Evolutionary conservation across 1,140 invertebrate species (phyloP).

Genomic region (Tribolium madens): DNA sequence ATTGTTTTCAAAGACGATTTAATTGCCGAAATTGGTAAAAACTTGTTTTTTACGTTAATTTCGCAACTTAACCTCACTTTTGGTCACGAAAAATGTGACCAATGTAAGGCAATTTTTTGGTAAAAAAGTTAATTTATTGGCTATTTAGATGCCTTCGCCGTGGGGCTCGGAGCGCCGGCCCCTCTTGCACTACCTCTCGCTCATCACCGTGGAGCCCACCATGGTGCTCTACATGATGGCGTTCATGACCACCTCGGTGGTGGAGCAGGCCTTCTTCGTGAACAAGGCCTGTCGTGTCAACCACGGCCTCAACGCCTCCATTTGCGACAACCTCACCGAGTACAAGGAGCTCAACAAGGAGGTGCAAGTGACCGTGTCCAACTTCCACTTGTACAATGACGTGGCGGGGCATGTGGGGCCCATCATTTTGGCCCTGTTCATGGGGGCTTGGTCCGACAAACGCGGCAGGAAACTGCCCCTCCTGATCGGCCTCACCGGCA

Average conservation of each 20-base stretch:
- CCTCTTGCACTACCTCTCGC: constrained; percentile 52
- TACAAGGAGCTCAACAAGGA: constrained; percentile 71
- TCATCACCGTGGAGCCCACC: constrained; percentile 78
- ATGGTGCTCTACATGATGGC: constrained; percentile 87
- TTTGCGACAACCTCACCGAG: constrained; percentile 73
- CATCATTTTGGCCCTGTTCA: constrained; percentile 79
- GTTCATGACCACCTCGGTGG: constrained; percentile 80
- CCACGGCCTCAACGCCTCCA: constrained; percentile 73
- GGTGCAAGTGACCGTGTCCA: constrained; percentile 79
- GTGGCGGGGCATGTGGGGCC: constrained; percentile 77
- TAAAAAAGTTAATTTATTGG: background rate
- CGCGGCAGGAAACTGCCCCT: constrained; percentile 77
- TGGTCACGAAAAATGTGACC: no score
- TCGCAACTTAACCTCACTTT: no score
- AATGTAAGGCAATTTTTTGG: no score
- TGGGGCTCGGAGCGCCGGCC: constrained; percentile 18
- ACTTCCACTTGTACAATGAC: constrained; percentile 81
- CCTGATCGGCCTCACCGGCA: constrained; percentile 76
- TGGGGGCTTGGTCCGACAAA: constrained; percentile 82
- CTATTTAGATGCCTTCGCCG: constrained; percentile 39
- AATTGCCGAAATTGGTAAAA: no score
- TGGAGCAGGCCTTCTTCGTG: constrained; percentile 82
- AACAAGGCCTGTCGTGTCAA: constrained; percentile 80
- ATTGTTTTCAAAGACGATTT: no score
- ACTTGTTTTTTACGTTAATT: no score